Conservation (phyloP, 1,140 invertebrate species). For the Lepidurus apus region DNA sequence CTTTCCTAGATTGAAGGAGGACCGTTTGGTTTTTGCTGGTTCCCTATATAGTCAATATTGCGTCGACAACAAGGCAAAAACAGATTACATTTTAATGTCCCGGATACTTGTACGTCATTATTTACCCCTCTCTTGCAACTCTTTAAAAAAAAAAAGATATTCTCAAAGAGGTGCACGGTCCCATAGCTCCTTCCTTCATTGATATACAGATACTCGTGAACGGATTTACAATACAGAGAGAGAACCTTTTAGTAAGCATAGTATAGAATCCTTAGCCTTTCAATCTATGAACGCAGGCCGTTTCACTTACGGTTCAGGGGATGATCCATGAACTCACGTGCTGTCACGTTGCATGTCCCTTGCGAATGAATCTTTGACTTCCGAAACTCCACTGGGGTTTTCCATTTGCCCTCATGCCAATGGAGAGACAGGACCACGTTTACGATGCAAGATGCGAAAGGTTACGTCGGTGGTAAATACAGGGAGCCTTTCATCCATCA, state of each 20-base stretch:
- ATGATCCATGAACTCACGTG: constrained; percentile 3
- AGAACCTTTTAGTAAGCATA: not conserved
- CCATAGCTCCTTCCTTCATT: too few relatives aligned
- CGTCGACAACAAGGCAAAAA: not conserved
- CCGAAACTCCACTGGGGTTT: not conserved
- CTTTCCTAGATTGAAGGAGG: not conserved
- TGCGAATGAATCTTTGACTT: not conserved
- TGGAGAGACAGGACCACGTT: not conserved
- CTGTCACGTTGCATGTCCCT: not conserved
- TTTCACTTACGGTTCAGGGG: not conserved
- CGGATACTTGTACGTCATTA: not conserved
- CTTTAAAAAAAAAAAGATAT: too few relatives aligned
- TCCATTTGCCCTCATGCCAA: not conserved
- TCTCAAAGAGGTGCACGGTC: too few relatives aligned
- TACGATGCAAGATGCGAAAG: not conserved
- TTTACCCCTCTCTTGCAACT: too few relatives aligned
- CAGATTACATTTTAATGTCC: not conserved
- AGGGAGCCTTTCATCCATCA: constrained; percentile 9
- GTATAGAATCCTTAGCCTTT: not conserved
- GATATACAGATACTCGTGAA: too few relatives aligned
- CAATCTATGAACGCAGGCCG: not conserved
- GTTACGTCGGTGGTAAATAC: not conserved
- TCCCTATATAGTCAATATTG: not conserved
- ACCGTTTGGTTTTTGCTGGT: not conserved
- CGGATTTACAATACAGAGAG: too few relatives aligned